These are phyloP conservation scores for Papio anubis DNA, from an alignment of 2,113 vertebrate species.

Conservation along the genomic window DNA sequence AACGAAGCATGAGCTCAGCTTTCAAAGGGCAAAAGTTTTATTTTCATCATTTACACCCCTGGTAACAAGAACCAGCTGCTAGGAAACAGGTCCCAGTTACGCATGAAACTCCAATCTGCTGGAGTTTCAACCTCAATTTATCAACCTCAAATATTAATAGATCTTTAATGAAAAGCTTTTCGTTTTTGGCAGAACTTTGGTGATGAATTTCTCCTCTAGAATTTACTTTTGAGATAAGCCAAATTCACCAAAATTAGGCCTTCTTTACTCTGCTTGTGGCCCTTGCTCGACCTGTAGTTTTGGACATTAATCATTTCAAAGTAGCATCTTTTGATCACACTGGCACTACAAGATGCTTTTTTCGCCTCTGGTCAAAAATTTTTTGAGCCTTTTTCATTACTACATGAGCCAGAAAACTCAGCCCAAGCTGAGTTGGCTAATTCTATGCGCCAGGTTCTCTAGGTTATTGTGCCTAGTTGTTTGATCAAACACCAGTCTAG, in stretches of 20 bases:
- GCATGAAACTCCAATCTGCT: neutral
- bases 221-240: neutral
- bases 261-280: neutral
- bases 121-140: neutral
- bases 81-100: neutral
- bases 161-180: neutral
- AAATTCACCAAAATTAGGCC: slow-evolving; percentile 16
- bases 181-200: neutral
- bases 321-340: neutral
- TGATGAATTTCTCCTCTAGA: neutral
- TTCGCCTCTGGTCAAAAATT: neutral
- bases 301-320: neutral
- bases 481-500: neutral
- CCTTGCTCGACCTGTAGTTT: neutral
- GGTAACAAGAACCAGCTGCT: slow-evolving; percentile 31
- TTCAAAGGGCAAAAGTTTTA: slow-evolving; percentile 4
- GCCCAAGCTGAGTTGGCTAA: neutral
- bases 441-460: neutral
- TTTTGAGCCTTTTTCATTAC: neutral
- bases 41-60: slow-evolving; percentile 14
- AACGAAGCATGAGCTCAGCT: slow-evolving; percentile 19
- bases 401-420: neutral
- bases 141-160: neutral
- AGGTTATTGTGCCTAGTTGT: neutral
- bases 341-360: neutral